A percentile compares a stretch with the other conserved stretches of the same genome.
phyloP scores from a whole-genome alignment of 2,797 vertebrate species.

The Notolepis coatsorum region DNA sequence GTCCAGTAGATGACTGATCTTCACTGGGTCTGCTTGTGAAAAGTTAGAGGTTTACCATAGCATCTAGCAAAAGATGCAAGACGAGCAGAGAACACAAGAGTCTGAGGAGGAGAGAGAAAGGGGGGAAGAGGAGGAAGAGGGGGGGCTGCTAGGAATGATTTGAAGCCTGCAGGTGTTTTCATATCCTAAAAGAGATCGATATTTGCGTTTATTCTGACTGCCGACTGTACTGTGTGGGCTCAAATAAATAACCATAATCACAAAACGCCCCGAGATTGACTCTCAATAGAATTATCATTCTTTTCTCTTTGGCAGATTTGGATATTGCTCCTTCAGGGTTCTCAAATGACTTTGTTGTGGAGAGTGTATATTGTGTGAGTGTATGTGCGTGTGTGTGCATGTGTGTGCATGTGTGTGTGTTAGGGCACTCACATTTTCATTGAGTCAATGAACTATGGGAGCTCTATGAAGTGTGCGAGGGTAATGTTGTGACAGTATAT shows the following conservation, averaged over 20 bases:
- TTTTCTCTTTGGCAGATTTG: conserved; percentile 82
- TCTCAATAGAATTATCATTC: conserved; percentile 84
- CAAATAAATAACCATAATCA: conserved; percentile 88
- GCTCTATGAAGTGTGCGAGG: conserved; percentile 66
- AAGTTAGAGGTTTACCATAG: too few species aligned
- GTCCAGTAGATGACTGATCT: too few species aligned
- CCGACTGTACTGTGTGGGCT: conserved; percentile 70
- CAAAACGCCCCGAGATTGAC: conserved; percentile 81
- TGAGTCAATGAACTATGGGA: conserved; percentile 73
- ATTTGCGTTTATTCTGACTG: conserved; percentile 77
- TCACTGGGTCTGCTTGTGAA: too few species aligned
- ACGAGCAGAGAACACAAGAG: conserved; percentile 28
- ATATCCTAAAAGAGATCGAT: conserved; percentile 82
- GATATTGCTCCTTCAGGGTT: conserved; percentile 82
- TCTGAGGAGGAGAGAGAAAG: conserved; percentile 14
- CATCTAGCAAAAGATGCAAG: too few species aligned
- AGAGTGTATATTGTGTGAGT: conserved; percentile 46
- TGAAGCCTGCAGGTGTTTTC: conserved; percentile 82
- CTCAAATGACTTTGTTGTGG: conserved; percentile 75
- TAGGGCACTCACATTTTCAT: conserved; percentile 70
- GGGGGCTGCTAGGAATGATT: conserved; percentile 71
- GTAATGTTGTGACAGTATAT: conserved; percentile 68
- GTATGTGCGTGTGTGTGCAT: conserved; percentile 36
- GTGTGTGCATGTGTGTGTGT: conserved; percentile 7
- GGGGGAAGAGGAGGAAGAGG: conserved; percentile 39